Conservation (phyloP, 2,888 invertebrate species). For the Octonoba sinensis region DNA sequence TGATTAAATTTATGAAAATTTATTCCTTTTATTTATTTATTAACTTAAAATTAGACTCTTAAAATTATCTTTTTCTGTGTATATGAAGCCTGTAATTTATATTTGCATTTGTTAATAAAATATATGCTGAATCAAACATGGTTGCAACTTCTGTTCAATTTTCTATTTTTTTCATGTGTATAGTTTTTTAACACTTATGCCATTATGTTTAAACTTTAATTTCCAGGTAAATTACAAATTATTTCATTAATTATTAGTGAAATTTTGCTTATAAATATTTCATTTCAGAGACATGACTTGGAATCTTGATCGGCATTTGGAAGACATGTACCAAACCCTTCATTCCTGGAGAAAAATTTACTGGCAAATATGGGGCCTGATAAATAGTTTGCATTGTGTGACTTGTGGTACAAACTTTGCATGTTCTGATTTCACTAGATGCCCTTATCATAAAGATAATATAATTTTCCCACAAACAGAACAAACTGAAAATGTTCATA, state of each 20-base stretch:
- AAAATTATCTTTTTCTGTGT: too few species aligned
- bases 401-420: conserved; percentile 76
- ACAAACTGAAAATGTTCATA: conserved; percentile 47
- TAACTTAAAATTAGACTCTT: too few species aligned
- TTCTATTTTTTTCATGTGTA: too few species aligned
- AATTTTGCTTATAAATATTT: background rate
- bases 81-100: too few species aligned
- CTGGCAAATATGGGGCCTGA: conserved; percentile 93
- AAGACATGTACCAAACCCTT: conserved; percentile 81
- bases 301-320: conserved; percentile 84
- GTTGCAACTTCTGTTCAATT: too few species aligned
- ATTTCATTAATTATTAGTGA: background rate
- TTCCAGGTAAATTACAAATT: background rate
- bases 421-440: conserved; percentile 74
- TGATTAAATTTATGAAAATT: too few species aligned
- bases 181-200: too few species aligned
- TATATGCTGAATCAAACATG: too few species aligned
- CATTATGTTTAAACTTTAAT: too few species aligned
- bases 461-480: conserved; percentile 67
- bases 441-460: conserved; percentile 71
- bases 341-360: conserved; percentile 92
- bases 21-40: too few species aligned
- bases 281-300: conserved; percentile 79
- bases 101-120: too few species aligned
- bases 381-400: conserved; percentile 87